Percentiles rank a stretch among this genome's conserved stretches.
Evolutionary conservation across 2,888 invertebrate genomes (phyloP).

Genomic region (Melipona bicolor): DNA sequence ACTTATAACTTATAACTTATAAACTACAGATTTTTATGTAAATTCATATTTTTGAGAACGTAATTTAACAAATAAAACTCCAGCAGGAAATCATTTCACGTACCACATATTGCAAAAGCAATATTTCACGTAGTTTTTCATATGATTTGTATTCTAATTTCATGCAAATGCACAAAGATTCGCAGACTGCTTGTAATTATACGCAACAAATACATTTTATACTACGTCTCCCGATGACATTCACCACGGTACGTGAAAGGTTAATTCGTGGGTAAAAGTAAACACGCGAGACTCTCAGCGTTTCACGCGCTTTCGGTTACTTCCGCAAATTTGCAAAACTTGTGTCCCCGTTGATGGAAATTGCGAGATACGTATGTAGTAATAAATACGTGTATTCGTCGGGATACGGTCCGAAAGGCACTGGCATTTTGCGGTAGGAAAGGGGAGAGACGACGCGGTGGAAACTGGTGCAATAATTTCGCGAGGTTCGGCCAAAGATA

Average conservation of each 20-base stretch:
- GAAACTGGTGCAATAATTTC: conserved; percentile 56
- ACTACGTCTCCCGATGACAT: not conserved
- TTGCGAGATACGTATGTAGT: not conserved
- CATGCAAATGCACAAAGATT: too few species aligned
- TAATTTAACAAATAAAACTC: too few species aligned
- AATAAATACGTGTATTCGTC: not conserved
- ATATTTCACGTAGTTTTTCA: too few species aligned
- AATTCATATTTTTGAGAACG: too few species aligned
- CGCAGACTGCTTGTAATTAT: too few species aligned
- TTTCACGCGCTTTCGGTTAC: not conserved
- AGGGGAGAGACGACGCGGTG: conserved; percentile 30
- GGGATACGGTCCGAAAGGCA: not conserved
- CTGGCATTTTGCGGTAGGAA: not conserved
- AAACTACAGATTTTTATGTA: too few species aligned
- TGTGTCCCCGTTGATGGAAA: not conserved
- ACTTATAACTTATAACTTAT: too few species aligned
- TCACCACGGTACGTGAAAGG: not conserved
- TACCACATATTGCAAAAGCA: too few species aligned
- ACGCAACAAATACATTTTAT: too few species aligned
- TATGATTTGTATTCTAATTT: too few species aligned
- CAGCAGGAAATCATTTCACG: too few species aligned
- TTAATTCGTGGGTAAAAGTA: not conserved
- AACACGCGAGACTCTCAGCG: not conserved
- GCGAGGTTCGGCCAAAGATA: conserved; percentile 49
- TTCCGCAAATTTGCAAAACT: not conserved